These are phyloP conservation scores for Anthopleura sola DNA, from an alignment of 64 coral and sea anemone genomes.

Conservation along the genomic window DNA sequence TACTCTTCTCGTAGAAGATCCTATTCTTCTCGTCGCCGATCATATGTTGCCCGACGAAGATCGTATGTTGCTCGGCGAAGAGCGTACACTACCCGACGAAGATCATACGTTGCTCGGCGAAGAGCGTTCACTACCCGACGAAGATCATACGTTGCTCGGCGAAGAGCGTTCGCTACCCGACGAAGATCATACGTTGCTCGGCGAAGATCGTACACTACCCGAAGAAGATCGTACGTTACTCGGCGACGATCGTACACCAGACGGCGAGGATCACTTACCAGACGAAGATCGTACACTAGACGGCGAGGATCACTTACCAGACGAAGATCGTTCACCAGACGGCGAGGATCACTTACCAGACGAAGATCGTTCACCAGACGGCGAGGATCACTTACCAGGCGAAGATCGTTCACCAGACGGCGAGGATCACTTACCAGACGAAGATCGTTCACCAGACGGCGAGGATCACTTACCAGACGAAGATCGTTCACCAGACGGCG, in stretches of 20 bases:
- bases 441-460: too few relatives aligned
- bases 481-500: too few relatives aligned
- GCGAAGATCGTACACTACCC: not conserved
- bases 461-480: too few relatives aligned
- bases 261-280: not conserved
- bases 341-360: not conserved
- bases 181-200: not conserved
- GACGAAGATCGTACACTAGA: not conserved
- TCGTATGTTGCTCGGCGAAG: not conserved
- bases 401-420: too few relatives aligned
- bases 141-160: not conserved
- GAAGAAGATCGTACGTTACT: too few relatives aligned
- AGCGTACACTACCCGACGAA: not conserved
- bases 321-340: not conserved
- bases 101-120: not conserved
- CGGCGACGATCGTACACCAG: not conserved
- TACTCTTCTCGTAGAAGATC: not conserved
- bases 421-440: too few relatives aligned
- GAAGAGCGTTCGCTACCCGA: not conserved
- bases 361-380: not conserved
- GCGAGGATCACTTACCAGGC: not conserved
- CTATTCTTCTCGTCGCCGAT: too few relatives aligned
- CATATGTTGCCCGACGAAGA: not conserved
- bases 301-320: not conserved
- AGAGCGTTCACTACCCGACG: not conserved